These are phyloP conservation scores for Enteromius mattozi DNA, from an alignment of 2,797 vertebrate genomes.

Conservation along the genomic window DNA sequence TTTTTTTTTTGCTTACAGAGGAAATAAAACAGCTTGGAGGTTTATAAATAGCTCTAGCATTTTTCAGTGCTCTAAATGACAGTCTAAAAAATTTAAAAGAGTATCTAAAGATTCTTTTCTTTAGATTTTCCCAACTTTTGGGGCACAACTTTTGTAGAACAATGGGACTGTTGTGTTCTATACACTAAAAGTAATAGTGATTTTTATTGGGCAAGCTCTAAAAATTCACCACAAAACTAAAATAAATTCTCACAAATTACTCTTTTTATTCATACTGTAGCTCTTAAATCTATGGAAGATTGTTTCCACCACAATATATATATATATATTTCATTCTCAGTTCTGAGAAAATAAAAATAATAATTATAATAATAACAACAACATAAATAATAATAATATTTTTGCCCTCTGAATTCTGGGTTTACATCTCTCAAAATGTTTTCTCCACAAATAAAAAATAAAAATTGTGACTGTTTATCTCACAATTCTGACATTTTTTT, in stretches of 20 bases:
- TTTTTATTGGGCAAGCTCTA: not conserved
- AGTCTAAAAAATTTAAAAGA: not conserved
- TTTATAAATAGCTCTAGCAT: not conserved
- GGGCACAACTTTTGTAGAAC: not conserved
- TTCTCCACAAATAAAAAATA: too few species aligned
- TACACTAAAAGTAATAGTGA: not conserved
- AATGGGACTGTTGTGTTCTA: not conserved
- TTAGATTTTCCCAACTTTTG: not conserved
- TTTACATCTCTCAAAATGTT: not conserved
- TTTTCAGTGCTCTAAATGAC: not conserved
- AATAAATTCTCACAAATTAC: not conserved
- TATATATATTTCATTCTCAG: not conserved
- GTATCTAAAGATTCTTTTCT: not conserved
- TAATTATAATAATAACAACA: too few species aligned
- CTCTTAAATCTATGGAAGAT: not conserved
- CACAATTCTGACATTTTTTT: not conserved
- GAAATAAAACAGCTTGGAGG: not conserved
- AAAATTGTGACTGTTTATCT: not conserved
- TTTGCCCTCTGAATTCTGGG: not conserved
- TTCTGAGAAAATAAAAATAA: too few species aligned
- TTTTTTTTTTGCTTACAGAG: not conserved
- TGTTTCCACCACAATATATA: not conserved
- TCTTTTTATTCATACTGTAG: not conserved
- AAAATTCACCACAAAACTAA: not conserved
- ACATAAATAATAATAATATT: too few species aligned